phyloP scores from a whole-genome alignment of 2,888 invertebrate genomes.

The Anodontia alba region DNA sequence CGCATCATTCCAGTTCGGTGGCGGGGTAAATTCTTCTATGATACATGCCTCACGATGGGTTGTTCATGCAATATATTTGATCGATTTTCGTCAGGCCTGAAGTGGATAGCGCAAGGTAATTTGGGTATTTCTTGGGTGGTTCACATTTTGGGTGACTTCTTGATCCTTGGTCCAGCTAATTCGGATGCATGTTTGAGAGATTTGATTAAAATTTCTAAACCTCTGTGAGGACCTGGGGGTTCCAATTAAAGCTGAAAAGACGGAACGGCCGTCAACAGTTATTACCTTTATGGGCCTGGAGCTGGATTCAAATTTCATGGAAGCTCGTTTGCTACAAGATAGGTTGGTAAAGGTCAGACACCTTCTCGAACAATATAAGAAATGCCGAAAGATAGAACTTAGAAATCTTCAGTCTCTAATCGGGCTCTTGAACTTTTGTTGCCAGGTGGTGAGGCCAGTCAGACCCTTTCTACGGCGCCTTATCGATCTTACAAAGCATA shows the following conservation, averaged over 20 bases:
- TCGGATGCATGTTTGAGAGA: background rate
- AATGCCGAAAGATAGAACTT: background rate
- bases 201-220: background rate
- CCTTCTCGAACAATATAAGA: background rate
- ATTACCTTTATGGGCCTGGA: constrained; percentile 19
- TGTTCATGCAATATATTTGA: constrained; percentile 29
- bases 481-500: constrained; percentile 34
- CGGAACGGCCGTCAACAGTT: background rate
- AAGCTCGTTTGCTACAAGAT: constrained; percentile 28
- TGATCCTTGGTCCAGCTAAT: background rate
- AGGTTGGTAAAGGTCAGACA: background rate
- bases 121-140: background rate
- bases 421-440: constrained; percentile 16
- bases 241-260: background rate
- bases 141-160: constrained; percentile 11
- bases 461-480: constrained; percentile 16
- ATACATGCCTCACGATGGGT: constrained; percentile 41
- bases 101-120: constrained; percentile 1
- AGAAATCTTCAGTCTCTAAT: constrained; percentile 2
- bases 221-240: background rate
- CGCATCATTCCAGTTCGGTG: background rate
- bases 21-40: background rate
- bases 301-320: constrained; percentile 24
- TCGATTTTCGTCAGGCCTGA: background rate
- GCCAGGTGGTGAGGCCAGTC: constrained; percentile 15